phyloP scores from a whole-genome alignment of 2,888 invertebrate species.

The Lithophane socia region DNA sequence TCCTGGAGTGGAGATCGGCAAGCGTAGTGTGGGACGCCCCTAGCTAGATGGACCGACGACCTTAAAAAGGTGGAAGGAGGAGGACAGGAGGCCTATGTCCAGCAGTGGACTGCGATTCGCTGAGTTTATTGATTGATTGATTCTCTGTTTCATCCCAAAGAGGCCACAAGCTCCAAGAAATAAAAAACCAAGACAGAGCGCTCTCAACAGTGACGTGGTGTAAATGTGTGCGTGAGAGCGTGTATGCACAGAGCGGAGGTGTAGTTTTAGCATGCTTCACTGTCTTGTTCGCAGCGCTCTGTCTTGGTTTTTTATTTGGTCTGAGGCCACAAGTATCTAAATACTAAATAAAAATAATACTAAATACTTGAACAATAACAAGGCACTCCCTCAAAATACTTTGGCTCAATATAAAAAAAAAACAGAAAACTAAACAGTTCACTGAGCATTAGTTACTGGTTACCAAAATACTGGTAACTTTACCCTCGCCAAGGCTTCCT shows the following conservation, averaged over 20 bases:
- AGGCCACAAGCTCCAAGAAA: no score
- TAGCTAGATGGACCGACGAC: neutral
- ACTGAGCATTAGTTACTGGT: conserved; percentile 43
- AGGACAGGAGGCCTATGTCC: neutral
- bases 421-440: neutral
- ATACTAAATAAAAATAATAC: neutral
- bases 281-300: no score
- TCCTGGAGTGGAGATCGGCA: neutral
- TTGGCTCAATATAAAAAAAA: conserved; percentile 1
- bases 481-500: conserved; percentile 58
- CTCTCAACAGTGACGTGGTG: no score
- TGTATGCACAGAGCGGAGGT: no score
- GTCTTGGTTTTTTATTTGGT: no score
- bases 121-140: neutral
- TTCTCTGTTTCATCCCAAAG: no score
- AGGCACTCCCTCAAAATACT: neutral
- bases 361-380: neutral
- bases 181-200: no score
- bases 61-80: neutral
- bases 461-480: conserved; percentile 58
- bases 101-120: neutral
- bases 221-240: no score
- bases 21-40: no score
- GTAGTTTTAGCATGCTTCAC: no score
- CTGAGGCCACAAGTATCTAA: neutral